Base-by-base conservation (phyloP, 2,797 vertebrate genomes). In the Sparidentex hasta region DNA sequence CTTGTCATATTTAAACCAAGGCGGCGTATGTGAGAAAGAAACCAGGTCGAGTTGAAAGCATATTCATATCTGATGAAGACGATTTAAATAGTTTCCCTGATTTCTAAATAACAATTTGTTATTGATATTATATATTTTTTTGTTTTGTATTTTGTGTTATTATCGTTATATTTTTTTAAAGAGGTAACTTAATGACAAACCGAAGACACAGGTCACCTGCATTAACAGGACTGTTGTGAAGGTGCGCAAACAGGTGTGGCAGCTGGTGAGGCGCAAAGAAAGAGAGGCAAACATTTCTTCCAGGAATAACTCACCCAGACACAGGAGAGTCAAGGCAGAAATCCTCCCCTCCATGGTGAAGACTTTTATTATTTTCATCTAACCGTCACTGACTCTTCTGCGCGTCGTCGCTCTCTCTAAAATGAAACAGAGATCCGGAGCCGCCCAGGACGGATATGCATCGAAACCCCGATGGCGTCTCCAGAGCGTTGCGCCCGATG, bases 161-260 rank as follows among this genome's bases (percentile, higher is more conserved):
- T 33, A 25, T 33, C 27, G 7, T 7, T 20, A 11, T 2, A 20
- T n/a, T 23, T 46, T 46, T 1, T 11, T 13, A 7, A 47, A 18
- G 9, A 0, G 2, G 1, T 3, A 8, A 48, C 11, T 25, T 16
- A 11, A 55, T 18, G 12, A 8, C 1, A 52, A 47, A 38, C 3
- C 1, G 23, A 48, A 2, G 5, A 62, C 13, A 14, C 2, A n/a
- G 41, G 3, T 18, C 16, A 9, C 9, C 29, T 18, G 5, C 23
- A 41, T 27, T 1, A 4, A n/a, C n/a, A 62, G 50, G 67, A 67
- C 69, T 63, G 4, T 1, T 52, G 11, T 59, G 21, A 20, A 56
- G 51, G 47, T 65, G 68, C 54, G 20, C 25, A 74, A 82, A 87
- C 88, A 87, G 92, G 90, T 89, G 89, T 91, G 88, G 90, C 81